Evolutionary conservation across 2,888 invertebrate species (phyloP).

Genomic region (Gnatocerus cornutus): DNA sequence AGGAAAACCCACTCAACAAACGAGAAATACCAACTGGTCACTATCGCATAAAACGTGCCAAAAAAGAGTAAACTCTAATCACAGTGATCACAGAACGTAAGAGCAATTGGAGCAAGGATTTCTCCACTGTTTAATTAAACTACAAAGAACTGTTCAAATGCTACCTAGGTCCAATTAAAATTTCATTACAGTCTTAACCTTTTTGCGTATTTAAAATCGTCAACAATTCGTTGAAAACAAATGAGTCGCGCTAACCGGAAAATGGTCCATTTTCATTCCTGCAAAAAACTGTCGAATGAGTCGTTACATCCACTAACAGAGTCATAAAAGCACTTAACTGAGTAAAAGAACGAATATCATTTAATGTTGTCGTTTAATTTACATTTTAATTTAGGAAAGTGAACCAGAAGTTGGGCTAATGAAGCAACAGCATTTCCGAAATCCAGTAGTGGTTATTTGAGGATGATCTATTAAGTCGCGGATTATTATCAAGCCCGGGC

Average conservation of each 20-base stretch:
- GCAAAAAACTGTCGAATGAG: constrained; percentile 2
- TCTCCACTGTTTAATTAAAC: no score
- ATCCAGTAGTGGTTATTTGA: no score
- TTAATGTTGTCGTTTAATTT: constrained; percentile 28
- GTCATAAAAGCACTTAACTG: constrained; percentile 8
- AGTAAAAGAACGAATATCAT: constrained; percentile 6
- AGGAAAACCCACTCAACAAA: no score
- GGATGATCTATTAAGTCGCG: constrained; percentile 17
- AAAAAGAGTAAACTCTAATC: no score
- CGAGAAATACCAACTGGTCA: no score
- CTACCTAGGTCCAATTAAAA: no score
- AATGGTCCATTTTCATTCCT: background rate
- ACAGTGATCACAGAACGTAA: no score
- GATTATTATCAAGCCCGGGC: constrained; percentile 2
- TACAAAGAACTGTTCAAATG: no score
- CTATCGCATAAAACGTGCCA: no score
- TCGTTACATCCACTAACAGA: constrained; percentile 4
- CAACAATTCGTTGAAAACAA: background rate
- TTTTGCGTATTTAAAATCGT: no score
- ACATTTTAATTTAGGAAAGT: constrained; percentile 35
- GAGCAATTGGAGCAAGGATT: no score
- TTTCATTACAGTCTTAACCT: no score
- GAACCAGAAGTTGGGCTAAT: constrained; percentile 9
- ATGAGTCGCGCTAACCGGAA: background rate
- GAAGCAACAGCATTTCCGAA: constrained; percentile 5